Base-by-base conservation (phyloP, 2,797 vertebrate genomes). In the Cossypha dichroa region DNA sequence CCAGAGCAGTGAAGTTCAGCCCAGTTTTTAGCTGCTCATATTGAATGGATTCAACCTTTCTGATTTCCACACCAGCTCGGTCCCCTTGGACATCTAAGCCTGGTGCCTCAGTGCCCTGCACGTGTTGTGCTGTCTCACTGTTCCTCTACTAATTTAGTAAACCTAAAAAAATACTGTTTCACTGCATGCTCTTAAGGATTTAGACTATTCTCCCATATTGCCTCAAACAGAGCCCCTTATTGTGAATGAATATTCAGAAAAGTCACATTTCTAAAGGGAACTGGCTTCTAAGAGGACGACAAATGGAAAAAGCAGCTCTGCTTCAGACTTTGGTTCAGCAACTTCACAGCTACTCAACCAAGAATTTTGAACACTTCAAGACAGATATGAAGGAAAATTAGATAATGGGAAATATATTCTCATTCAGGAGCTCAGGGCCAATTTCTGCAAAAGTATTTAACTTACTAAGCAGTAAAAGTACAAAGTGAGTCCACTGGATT, bases 401-500 rank as follows among this genome's bases (percentile, higher is more conserved):
- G 76, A 43, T 77, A 64, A 90, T 67, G 70, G 43, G 41, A 84
- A 82, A 41, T 33, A 46, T 18, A 38, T 70, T 58, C 40, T 62
- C 34, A 66, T 41, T 77, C 68, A 88, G 52, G 33, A 94, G 20
- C 64, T 80, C 72, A 68, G 43, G 72, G 75, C 5, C 22, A 93
- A 69, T 86, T 77, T 83, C 58, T 85, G 51, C 45, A 54, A 28
- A 93, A 92, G 70, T 38, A 66, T 72, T 91, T 92, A 25, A 92
- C 69, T 92, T 73, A 69, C 36, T 41, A 73, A 82, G 34, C 19
- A 59, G 28, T 60, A 56, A 46, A 95, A 78, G 23, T 55, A 91
- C 55, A 31, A 76, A 94, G 41, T 34, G 34, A 66, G 40, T 60
- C 45, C 68, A 76, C 20, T 36, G 67, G 70, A 80, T 88, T 92